A percentile compares a stretch with the other conserved stretches of the same genome.
Conservation (phyloP, 2,113 vertebrate genomes). For the Glaucomys volans region DNA sequence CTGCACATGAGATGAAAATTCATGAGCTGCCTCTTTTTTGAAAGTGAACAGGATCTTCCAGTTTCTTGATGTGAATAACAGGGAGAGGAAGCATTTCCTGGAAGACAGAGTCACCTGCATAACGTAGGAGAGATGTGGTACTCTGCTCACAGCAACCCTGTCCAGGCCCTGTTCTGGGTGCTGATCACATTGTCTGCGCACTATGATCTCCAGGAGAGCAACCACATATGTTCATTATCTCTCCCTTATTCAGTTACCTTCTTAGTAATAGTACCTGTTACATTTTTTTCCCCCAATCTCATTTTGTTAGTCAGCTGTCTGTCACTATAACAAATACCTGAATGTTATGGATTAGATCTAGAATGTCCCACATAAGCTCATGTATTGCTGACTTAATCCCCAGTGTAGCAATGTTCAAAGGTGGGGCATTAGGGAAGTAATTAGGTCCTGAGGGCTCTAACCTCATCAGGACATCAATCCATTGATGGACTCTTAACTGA, state of each 20-base stretch:
- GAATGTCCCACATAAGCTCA: background rate
- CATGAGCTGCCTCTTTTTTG: constrained; percentile 62
- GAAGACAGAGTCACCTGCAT: background rate
- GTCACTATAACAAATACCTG: background rate
- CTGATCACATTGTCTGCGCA: rapidly evolving
- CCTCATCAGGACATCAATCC: background rate
- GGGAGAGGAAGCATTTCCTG: background rate
- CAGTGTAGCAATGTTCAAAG: background rate
- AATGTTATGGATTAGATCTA: background rate
- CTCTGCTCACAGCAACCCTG: background rate
- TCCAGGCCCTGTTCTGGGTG: background rate
- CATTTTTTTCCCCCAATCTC: background rate
- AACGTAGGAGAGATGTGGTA: rapidly evolving
- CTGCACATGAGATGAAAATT: constrained; percentile 66
- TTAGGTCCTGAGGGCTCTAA: background rate
- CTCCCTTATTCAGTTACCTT: no score
- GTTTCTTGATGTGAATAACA: background rate
- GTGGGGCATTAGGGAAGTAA: background rate
- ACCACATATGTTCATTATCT: rapidly evolving
- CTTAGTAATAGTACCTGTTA: no score
- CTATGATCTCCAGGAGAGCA: background rate
- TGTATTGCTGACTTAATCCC: background rate
- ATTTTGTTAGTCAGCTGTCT: background rate
- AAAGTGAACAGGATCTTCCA: constrained; percentile 32
- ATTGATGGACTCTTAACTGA: background rate